Evolutionary conservation across 1,140 invertebrate species (phyloP).

Genomic region (Coptotermes formosanus): DNA sequence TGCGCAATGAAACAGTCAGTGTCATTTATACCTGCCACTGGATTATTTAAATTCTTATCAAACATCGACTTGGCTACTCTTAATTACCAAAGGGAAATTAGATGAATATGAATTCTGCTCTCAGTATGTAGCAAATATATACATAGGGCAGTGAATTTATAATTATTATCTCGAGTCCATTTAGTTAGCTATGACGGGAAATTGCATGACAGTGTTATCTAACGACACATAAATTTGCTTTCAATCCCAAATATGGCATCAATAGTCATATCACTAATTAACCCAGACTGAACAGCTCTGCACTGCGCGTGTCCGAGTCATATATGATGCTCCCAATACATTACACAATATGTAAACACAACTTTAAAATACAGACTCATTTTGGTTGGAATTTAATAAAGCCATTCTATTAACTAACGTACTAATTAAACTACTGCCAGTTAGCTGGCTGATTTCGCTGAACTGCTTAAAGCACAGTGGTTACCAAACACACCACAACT

Average conservation of each 20-base stretch:
- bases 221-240: neutral
- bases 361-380: no score
- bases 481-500: no score
- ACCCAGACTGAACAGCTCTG: neutral
- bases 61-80: neutral
- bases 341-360: no score
- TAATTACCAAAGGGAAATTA: neutral
- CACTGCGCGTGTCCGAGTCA: neutral
- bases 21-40: no score
- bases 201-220: neutral
- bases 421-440: no score
- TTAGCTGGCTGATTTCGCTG: no score
- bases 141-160: neutral
- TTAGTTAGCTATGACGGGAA: neutral
- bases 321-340: neutral
- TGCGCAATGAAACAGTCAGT: no score
- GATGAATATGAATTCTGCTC: neutral
- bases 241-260: neutral
- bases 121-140: neutral
- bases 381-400: no score
- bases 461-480: no score
- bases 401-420: no score
- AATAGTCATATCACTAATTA: neutral
- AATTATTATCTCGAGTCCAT: neutral
- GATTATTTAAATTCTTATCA: no score